These are phyloP conservation scores for Syrmaticus mikado DNA, from an alignment of 2,113 vertebrate genomes.

Conservation along the genomic window DNA sequence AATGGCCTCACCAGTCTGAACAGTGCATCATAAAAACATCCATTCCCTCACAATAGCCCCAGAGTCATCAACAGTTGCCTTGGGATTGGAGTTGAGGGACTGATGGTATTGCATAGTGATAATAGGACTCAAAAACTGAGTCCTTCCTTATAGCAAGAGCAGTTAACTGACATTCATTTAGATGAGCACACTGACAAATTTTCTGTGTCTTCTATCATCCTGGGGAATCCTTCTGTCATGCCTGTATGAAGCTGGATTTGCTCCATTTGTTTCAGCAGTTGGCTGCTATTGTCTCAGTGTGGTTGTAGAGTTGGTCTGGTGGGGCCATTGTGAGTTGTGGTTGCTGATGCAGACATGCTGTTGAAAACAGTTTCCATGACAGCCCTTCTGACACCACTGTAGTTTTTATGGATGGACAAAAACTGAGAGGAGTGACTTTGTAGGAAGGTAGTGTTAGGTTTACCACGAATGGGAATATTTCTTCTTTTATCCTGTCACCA, in stretches of 20 bases:
- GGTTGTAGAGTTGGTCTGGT: background rate
- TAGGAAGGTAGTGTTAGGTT: background rate
- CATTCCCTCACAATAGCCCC: background rate
- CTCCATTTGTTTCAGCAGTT: background rate
- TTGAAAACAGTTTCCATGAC: background rate
- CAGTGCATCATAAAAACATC: background rate
- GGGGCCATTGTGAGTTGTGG: background rate
- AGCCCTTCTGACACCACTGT: background rate
- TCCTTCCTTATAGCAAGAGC: background rate
- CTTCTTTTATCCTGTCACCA: background rate
- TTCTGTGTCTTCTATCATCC: background rate
- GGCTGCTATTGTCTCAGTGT: background rate
- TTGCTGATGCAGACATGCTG: fast-evolving
- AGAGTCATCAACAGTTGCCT: background rate
- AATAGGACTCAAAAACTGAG: background rate
- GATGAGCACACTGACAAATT: background rate
- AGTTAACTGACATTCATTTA: background rate
- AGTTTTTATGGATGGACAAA: background rate
- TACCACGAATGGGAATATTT: background rate
- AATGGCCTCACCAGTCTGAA: conserved; percentile 14
- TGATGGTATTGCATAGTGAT: background rate
- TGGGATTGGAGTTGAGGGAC: background rate
- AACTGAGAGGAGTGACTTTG: background rate
- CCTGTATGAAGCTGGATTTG: background rate
- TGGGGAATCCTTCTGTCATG: background rate